phyloP scores from a whole-genome alignment of 1,140 invertebrate genomes.

The Drosophila murphyi region DNA sequence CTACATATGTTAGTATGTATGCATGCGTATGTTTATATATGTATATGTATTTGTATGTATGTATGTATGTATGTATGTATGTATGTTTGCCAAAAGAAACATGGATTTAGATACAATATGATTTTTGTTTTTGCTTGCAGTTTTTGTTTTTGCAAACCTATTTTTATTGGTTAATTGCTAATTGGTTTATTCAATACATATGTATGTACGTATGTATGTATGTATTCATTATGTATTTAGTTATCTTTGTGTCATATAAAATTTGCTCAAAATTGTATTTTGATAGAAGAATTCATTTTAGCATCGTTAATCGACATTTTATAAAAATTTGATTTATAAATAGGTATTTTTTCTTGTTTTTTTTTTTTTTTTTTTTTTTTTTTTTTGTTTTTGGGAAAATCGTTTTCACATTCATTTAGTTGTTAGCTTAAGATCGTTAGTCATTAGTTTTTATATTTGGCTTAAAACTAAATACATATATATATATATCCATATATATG shows the following conservation, averaged over 20 bases:
- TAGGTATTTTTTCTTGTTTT: constrained; percentile 41
- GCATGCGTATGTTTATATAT: constrained; percentile 48
- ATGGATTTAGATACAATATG: constrained; percentile 46
- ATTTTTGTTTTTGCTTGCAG: background rate
- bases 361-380: constrained; percentile 7
- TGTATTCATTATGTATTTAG: constrained; percentile 17
- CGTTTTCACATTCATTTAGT: constrained; percentile 37
- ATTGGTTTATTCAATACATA: constrained; percentile 30
- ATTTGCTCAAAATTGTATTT: constrained; percentile 79
- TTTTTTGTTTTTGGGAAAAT: constrained; percentile 38
- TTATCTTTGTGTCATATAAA: constrained; percentile 48
- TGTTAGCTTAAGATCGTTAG: constrained; percentile 21
- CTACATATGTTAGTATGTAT: constrained; percentile 68
- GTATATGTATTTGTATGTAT: constrained; percentile 36
- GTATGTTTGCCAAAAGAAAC: constrained; percentile 48
- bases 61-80: constrained; percentile 19
- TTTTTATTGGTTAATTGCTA: constrained; percentile 39
- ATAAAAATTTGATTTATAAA: constrained; percentile 66
- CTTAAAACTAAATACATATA: constrained; percentile 31
- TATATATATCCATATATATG: constrained; percentile 42
- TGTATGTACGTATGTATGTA: constrained; percentile 26
- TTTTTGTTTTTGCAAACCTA: constrained; percentile 52
- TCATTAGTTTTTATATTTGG: constrained; percentile 28
- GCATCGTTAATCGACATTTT: constrained; percentile 64
- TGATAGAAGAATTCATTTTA: constrained; percentile 77